A percentile compares a stretch with the other conserved stretches of the same genome.
phyloP scores from a whole-genome alignment of 2,797 vertebrate species.

The Chromis chromis region DNA sequence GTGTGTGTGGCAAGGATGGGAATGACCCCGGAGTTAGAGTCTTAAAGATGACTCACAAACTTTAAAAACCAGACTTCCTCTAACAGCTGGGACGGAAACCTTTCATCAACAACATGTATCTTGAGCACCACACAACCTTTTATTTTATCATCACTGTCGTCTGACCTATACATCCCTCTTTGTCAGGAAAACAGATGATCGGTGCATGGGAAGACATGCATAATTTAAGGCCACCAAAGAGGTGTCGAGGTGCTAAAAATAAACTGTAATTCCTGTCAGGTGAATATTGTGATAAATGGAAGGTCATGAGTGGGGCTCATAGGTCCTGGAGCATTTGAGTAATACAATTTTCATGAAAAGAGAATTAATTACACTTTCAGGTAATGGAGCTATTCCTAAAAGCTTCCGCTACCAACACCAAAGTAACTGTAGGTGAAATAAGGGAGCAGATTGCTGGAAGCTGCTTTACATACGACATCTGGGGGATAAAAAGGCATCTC shows the following conservation, averaged over 20 bases:
- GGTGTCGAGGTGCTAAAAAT: conserved; percentile 81
- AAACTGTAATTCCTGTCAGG: conserved; percentile 78
- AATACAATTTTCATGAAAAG: conserved; percentile 84
- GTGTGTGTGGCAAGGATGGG: conserved; percentile 21
- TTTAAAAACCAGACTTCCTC: conserved; percentile 46
- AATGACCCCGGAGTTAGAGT: conserved; percentile 36
- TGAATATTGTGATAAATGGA: conserved; percentile 82
- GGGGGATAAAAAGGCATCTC: not conserved
- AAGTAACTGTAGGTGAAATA: conserved; percentile 60
- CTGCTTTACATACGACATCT: conserved; percentile 37
- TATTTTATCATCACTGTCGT: conserved; percentile 28
- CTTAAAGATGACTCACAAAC: conserved; percentile 53
- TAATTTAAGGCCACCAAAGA: conserved; percentile 80
- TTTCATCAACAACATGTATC: conserved; percentile 28
- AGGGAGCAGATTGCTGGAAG: conserved; percentile 56
- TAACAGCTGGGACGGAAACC: conserved; percentile 11
- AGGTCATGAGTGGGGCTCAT: conserved; percentile 66
- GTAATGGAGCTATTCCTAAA: conserved; percentile 80
- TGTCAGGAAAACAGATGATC: conserved; percentile 66
- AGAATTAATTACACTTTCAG: conserved; percentile 83
- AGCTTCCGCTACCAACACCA: conserved; percentile 20
- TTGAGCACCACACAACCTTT: conserved; percentile 26
- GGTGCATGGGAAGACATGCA: conserved; percentile 66
- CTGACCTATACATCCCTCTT: conserved; percentile 36
- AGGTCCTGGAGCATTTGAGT: conserved; percentile 77